phyloP scores from a whole-genome alignment of 1,140 invertebrate species.

The Bombus haemorrhoidalis region DNA sequence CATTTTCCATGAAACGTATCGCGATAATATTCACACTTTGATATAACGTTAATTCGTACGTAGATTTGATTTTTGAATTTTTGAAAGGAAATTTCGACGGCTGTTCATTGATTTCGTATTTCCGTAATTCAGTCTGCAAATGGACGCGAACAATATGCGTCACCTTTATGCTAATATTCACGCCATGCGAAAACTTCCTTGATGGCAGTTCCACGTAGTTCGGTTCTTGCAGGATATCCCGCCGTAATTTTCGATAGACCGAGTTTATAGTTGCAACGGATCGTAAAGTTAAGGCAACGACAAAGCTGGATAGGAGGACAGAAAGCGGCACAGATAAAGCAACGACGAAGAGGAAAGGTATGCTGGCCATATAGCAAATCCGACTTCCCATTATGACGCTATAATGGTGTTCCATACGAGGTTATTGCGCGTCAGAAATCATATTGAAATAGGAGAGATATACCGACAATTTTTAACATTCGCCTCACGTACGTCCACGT shows the following conservation, averaged over 20 bases:
- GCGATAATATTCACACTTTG: not conserved
- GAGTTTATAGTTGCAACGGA: constrained; percentile 70
- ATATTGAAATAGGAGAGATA: not conserved
- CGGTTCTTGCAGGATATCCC: constrained; percentile 65
- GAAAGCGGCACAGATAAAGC: constrained; percentile 30
- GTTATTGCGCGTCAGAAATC: not conserved
- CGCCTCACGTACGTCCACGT: too few relatives aligned
- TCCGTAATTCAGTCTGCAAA: not conserved
- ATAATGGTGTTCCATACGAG: constrained; percentile 6
- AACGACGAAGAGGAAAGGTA: constrained; percentile 2
- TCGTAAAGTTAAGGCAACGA: constrained; percentile 66
- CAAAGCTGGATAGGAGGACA: constrained; percentile 32
- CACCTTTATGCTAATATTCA: constrained; percentile 32
- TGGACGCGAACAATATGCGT: constrained; percentile 7
- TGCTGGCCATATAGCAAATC: constrained; percentile 23
- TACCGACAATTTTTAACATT: constrained; percentile 9
- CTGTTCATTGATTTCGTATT: not conserved
- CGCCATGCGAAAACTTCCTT: constrained; percentile 17
- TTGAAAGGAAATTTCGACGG: not conserved
- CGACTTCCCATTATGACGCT: constrained; percentile 18
- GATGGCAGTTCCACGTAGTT: constrained; percentile 29
- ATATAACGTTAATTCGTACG: not conserved
- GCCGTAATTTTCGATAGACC: constrained; percentile 77
- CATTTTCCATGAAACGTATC: too few relatives aligned
- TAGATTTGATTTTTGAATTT: not conserved